phyloP scores from a whole-genome alignment of 2,113 vertebrate genomes.

The Paraplagusia blochii region DNA sequence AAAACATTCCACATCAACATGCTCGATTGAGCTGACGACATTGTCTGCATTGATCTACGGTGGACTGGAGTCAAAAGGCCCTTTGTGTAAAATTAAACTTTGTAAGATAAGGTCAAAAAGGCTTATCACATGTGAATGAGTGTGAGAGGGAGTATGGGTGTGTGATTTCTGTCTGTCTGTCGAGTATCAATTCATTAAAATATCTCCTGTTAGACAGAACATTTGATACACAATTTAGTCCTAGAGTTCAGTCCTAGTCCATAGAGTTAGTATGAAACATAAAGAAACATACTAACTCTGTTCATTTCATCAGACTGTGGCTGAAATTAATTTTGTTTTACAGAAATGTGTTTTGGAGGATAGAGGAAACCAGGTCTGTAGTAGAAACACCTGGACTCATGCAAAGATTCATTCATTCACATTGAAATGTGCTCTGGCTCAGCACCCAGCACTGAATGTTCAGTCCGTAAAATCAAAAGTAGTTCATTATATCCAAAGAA shows the following conservation, averaged over 20 bases:
- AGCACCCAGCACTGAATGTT: slow-evolving; percentile 38
- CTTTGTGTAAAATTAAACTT: slow-evolving; percentile 69
- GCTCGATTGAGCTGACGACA: slow-evolving; percentile 27
- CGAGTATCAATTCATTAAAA: slow-evolving; percentile 39
- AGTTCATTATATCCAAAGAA: slow-evolving; percentile 11
- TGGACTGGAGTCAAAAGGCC: slow-evolving; percentile 47
- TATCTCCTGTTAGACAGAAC: slow-evolving; percentile 51
- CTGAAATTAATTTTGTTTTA: slow-evolving; percentile 47
- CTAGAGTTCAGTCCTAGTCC: too few relatives aligned
- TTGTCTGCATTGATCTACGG: slow-evolving; percentile 34
- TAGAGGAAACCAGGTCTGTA: slow-evolving; percentile 30
- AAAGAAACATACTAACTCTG: slow-evolving; percentile 75
- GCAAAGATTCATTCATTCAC: slow-evolving; percentile 33
- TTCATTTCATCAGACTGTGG: slow-evolving; percentile 55
- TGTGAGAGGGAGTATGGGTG: slow-evolving; percentile 1
- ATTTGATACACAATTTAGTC: slow-evolving; percentile 46
- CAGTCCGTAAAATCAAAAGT: background rate
- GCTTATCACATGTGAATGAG: slow-evolving; percentile 56
- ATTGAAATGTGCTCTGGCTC: slow-evolving; percentile 26
- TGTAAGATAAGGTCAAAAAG: slow-evolving; percentile 71
- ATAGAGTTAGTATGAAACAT: too few relatives aligned
- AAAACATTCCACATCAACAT: slow-evolving; percentile 39
- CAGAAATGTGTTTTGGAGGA: slow-evolving; percentile 48
- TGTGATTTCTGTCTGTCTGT: slow-evolving; percentile 16
- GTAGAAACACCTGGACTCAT: slow-evolving; percentile 42